Base-by-base conservation (phyloP, 2,888 invertebrate species). In the Drosophila phalerata region DNA sequence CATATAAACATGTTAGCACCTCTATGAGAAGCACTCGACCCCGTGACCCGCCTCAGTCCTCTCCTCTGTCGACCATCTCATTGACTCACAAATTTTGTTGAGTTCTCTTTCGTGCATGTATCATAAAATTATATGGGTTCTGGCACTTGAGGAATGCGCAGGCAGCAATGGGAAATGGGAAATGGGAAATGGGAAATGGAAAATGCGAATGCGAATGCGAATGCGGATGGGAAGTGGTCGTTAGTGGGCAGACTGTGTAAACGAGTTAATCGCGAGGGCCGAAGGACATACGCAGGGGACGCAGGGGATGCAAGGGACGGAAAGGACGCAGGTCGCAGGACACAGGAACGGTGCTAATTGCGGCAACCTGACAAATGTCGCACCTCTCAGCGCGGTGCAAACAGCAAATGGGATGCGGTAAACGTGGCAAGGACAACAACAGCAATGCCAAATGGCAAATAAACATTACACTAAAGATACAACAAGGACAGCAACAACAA, bases 341-440 rank as follows among this genome's bases (percentile, higher is more conserved):
- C 22, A 15, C 43, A 37, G 47, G 43, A 76, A 69, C 52, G 64
- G 61, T 66, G 87, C 81, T 88, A 86, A 83, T 88, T 83, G 85
- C 74, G 89, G 81, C 85, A 81, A 77, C 78, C 81, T 86, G 87
- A 81, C 87, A 83, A 88, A 88, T 83, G 85, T 83, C 87, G 85
- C 82, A 88, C 89, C 84, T 86, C 84, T 38, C 22, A 3, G 49
- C 62, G 57, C 57, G 60, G 43, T 61, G 77, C 72, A 70, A 69
- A 65, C 61, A 62, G 76, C 56, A 79, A 75, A 79, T 61, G 74
- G 73, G 55, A 52, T 73, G 73, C 66, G 73, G 78, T 56, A 43
- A 47, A 61, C 63, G 62, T 64, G 76, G 56, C 70, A 49, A 61
- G 55, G 45, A 61, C 77, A 66, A 40, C 53, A 40, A 40, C 42